Evolutionary conservation across 64 coral and sea anemone genomes (phyloP).

Genomic region (Platygyra sinensis): DNA sequence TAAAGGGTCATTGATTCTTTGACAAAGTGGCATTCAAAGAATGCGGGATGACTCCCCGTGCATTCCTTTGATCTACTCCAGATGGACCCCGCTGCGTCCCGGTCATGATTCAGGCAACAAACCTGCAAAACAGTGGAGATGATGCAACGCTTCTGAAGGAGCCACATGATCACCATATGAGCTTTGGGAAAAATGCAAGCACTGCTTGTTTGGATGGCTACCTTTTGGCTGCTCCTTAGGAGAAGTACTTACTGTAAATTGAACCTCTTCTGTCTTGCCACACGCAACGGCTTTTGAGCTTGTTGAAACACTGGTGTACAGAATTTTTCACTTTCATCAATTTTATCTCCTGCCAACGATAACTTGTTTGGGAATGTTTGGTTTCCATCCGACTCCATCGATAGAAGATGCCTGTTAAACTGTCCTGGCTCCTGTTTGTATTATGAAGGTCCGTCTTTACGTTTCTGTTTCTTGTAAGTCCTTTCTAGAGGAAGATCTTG

Average conservation of each 20-base stretch:
- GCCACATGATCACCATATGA: background rate
- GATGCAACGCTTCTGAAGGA: background rate
- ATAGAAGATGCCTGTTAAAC: slow-evolving; percentile 69
- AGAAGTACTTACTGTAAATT: background rate
- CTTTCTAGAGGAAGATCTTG: slow-evolving; percentile 89
- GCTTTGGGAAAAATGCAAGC: background rate
- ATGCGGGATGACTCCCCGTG: too few relatives aligned
- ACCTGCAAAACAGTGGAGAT: slow-evolving; percentile 73
- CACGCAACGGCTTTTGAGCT: background rate
- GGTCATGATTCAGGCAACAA: background rate
- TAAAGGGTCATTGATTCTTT: too few relatives aligned
- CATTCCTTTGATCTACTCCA: too few relatives aligned
- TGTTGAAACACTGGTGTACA: background rate
- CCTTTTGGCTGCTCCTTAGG: background rate
- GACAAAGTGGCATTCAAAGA: too few relatives aligned
- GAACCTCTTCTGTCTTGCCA: background rate
- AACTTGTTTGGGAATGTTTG: slow-evolving; percentile 13
- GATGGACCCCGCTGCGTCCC: too few relatives aligned
- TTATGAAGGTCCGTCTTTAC: slow-evolving; percentile 63
- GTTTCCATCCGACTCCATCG: slow-evolving; percentile 83
- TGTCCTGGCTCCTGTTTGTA: slow-evolving; percentile 18
- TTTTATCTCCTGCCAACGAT: background rate
- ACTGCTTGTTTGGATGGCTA: slow-evolving; percentile 1
- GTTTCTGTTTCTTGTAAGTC: slow-evolving; percentile 93
- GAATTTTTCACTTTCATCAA: background rate